Conservation (phyloP, 2,888 invertebrate genomes). For the Glaucopsyche alexis region DNA sequence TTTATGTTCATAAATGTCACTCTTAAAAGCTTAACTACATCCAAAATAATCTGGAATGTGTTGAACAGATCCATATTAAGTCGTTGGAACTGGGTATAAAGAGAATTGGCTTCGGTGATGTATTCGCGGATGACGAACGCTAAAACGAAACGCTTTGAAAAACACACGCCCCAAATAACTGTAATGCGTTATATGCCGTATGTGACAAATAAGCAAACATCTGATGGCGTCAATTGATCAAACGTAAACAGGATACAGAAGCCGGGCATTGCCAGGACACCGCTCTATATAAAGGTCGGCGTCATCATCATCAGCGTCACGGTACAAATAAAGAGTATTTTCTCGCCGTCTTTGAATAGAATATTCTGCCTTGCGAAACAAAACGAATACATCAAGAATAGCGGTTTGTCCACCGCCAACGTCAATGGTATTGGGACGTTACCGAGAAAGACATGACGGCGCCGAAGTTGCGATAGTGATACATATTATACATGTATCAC, state of each 20-base stretch:
- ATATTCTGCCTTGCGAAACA: too few relatives aligned
- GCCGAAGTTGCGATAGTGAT: too few relatives aligned
- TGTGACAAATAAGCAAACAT: background rate
- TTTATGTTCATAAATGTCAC: background rate
- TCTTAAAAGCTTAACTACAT: background rate
- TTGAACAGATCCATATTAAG: background rate
- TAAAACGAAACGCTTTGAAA: constrained; percentile 50
- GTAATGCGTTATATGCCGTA: constrained; percentile 32
- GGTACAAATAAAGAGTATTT: too few relatives aligned
- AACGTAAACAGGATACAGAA: constrained; percentile 25
- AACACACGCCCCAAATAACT: constrained; percentile 59
- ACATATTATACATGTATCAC: too few relatives aligned
- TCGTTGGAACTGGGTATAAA: constrained; percentile 1
- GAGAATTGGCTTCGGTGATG: constrained; percentile 23
- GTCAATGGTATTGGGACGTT: too few relatives aligned
- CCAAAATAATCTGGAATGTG: constrained; percentile 20
- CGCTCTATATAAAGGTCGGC: constrained; percentile 10
- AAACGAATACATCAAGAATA: too few relatives aligned
- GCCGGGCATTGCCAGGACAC: background rate
- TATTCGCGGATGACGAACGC: constrained; percentile 32
- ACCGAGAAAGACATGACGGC: too few relatives aligned
- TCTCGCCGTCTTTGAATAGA: too few relatives aligned
- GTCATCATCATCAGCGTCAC: background rate
- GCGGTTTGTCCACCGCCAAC: too few relatives aligned
- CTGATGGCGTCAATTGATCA: constrained; percentile 21